Evolutionary conservation across 2,888 invertebrate species (phyloP), one percentile per base, ranked within the genome.

Genomic region (Drosophila prolongata): DNA sequence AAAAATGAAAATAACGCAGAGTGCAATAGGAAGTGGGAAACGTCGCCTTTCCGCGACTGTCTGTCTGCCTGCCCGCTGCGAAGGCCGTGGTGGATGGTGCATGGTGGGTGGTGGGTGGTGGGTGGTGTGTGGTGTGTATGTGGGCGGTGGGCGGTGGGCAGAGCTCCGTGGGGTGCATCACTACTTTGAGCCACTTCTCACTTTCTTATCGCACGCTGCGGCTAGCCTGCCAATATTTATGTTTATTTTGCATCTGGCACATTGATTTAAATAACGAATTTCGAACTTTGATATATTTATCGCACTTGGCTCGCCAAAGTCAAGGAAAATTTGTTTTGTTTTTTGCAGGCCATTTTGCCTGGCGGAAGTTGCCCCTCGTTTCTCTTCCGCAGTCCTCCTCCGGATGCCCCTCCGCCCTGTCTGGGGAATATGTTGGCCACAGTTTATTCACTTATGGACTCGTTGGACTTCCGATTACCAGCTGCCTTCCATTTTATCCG

Each of bases 381-480:
- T 54, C 53, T 70, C 64, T 64, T 58, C 58, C 59, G 44, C 56
- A 50, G 43, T 14, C 24, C 24, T 42, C 43, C 59, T 47, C 19
- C 47, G 40, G 49, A 14, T 14, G 24, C 56, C 47, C 47, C 56
- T 24, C 13, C 38, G 47, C 40, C 53, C 52, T 46, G 54, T 54
- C 62, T 62, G 46, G 55, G 47, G 47, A 57, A 52, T 54, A 54
- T 80, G 66, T 74, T 72, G 80, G 80, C 80, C 80, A 56, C 76
- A 83, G 82, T 84, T 83, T 83, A 83, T 83, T 84, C 82, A 83
- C 82, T 83, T 84, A 84, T 72, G 66, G 75, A 82, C 76, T 76
- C 77, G 73, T 65, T 77, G 60, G 73, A 75, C 85, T 84, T 83
- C 82, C 82, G 82, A 75, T 76, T 58, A 82, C 76, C 72, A 64